phyloP scores from a whole-genome alignment of 2,113 vertebrate species.

The Amia ocellicauda region DNA sequence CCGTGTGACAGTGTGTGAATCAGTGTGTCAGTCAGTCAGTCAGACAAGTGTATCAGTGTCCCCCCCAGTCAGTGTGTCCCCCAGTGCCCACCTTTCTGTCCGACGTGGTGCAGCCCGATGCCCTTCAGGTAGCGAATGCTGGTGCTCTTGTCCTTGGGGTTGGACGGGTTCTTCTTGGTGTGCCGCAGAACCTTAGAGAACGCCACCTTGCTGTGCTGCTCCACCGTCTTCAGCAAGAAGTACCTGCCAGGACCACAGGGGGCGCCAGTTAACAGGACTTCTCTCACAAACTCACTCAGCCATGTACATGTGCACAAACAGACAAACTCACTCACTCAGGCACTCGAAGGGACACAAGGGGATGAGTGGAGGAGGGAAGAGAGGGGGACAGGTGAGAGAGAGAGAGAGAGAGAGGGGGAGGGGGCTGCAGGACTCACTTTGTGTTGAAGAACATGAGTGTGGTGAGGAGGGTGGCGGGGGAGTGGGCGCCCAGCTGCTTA shows the following conservation, averaged over 20 bases:
- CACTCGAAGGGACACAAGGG: no score
- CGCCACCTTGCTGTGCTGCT: slow-evolving; percentile 96
- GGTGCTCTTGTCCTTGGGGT: slow-evolving; percentile 95
- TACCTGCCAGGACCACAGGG: slow-evolving; percentile 62
- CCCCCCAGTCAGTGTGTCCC: background rate
- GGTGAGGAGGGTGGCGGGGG: slow-evolving; percentile 91
- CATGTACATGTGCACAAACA: background rate
- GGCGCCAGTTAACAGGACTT: background rate
- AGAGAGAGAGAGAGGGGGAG: background rate
- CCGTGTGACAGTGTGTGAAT: no score
- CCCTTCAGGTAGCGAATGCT: slow-evolving; percentile 96
- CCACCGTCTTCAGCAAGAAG: slow-evolving; percentile 89
- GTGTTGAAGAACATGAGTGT: slow-evolving; percentile 99
- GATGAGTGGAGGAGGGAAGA: background rate
- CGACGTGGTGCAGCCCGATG: slow-evolving; percentile 78
- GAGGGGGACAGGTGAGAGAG: background rate
- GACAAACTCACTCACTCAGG: background rate
- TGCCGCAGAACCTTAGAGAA: slow-evolving; percentile 97
- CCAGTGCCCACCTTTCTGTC: slow-evolving; percentile 83
- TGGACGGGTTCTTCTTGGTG: slow-evolving; percentile 96
- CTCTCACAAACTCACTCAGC: background rate
- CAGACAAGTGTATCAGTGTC: no score
- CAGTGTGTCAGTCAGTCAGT: no score
- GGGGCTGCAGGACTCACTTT: slow-evolving; percentile 76
- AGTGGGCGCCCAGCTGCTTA: slow-evolving; percentile 97